Evolutionary conservation across 1,140 invertebrate species (phyloP).

Genomic region (Atta colombica): DNA sequence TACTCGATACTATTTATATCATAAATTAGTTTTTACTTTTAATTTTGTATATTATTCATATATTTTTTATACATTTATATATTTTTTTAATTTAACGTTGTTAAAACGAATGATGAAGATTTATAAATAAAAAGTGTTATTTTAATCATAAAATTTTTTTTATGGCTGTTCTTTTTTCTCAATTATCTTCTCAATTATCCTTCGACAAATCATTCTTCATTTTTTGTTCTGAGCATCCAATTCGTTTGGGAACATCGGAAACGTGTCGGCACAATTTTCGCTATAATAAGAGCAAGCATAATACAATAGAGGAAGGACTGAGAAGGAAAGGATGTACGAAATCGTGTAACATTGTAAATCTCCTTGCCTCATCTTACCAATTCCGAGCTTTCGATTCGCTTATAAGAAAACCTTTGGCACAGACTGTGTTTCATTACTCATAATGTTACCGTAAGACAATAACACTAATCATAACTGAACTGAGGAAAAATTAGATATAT

Average conservation of each 20-base stretch:
- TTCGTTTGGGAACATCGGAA: constrained; percentile 17
- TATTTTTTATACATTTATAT: not conserved
- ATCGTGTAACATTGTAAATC: constrained; percentile 61
- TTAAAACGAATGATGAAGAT: not conserved
- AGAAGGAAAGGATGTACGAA: constrained; percentile 36
- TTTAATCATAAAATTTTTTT: no score
- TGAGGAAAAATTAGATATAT: not conserved
- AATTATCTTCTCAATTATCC: constrained; percentile 36
- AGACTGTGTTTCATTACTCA: constrained; percentile 42
- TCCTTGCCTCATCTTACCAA: not conserved
- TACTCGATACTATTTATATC: not conserved
- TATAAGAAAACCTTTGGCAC: not conserved
- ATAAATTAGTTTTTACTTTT: not conserved
- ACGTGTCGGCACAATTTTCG: not conserved
- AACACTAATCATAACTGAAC: constrained; percentile 9
- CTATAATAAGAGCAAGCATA: constrained; percentile 49
- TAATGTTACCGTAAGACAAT: constrained; percentile 49
- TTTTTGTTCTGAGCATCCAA: not conserved
- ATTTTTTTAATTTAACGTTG: not conserved
- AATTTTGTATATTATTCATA: not conserved
- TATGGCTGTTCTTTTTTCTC: not conserved
- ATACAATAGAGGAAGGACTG: constrained; percentile 3
- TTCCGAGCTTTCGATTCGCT: not conserved
- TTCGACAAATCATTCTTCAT: constrained; percentile 35
- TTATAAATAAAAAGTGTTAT: not conserved